phyloP scores from a whole-genome alignment of 1,140 invertebrate genomes.

The Anastrepha obliqua region DNA sequence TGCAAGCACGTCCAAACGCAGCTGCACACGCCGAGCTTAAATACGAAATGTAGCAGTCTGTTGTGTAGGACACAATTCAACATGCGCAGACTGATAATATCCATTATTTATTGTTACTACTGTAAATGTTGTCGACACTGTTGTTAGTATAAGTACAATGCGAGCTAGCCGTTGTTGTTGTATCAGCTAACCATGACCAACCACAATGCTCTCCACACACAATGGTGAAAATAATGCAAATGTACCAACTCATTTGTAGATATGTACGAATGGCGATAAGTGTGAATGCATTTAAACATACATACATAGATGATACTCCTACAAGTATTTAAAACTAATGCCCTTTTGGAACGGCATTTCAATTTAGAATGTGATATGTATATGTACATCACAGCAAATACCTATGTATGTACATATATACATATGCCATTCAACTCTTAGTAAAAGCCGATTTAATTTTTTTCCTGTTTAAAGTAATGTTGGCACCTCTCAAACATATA shows the following conservation, averaged over 20 bases:
- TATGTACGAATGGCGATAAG: neutral
- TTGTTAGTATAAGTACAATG: constrained; percentile 7
- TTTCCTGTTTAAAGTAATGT: too few species aligned
- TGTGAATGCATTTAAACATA: neutral
- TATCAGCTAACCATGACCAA: neutral
- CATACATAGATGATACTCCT: neutral
- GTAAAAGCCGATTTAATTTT: too few species aligned
- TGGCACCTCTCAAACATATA: too few species aligned
- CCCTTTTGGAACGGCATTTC: neutral
- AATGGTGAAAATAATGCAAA: neutral
- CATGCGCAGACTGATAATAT: neutral
- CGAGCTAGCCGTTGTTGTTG: neutral
- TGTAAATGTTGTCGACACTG: constrained; percentile 23
- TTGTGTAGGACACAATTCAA: neutral
- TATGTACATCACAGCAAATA: neutral
- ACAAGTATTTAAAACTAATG: constrained; percentile 7
- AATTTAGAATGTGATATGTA: neutral
- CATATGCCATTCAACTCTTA: neutral
- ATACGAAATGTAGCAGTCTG: neutral
- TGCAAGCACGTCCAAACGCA: too few species aligned
- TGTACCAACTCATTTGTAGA: neutral
- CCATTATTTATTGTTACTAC: neutral
- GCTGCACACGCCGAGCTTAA: neutral
- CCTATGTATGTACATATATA: neutral
- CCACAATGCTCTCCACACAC: neutral